phyloP scores from a whole-genome alignment of 2,113 vertebrate species.

The Lipotes vexillifer region DNA sequence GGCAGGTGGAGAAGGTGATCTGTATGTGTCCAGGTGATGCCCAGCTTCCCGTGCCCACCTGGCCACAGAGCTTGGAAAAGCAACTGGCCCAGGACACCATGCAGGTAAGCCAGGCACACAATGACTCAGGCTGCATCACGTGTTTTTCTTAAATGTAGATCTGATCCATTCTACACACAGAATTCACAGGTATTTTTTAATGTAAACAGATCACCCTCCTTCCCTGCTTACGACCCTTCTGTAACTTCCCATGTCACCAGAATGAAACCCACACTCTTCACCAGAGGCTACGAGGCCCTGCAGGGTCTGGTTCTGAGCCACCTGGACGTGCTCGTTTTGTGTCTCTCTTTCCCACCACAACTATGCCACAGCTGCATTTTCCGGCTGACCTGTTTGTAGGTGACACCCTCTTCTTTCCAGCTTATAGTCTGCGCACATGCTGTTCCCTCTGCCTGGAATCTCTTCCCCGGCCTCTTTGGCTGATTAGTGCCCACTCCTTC shows the following conservation, averaged over 20 bases:
- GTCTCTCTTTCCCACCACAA: neutral
- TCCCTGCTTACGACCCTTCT: fast-evolving
- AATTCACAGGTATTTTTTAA: neutral
- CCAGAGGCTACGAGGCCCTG: neutral
- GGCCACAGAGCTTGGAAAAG: neutral
- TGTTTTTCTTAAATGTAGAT: neutral
- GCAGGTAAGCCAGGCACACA: neutral
- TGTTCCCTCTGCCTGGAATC: neutral
- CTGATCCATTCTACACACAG: neutral
- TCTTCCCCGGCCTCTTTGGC: neutral
- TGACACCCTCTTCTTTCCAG: neutral
- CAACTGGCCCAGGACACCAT: neutral
- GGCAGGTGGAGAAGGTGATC: neutral
- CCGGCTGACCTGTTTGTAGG: neutral
- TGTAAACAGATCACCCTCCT: neutral
- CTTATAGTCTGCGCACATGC: neutral
- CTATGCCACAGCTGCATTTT: neutral
- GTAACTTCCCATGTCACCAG: neutral
- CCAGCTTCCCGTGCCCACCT: neutral
- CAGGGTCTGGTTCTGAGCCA: neutral
- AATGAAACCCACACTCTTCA: neutral
- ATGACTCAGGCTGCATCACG: neutral
- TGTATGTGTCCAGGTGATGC: neutral
- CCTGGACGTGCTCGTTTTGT: neutral
- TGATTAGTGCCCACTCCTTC: neutral